phyloP scores from a whole-genome alignment of 2,888 invertebrate genomes.

The Phania funesta region DNA sequence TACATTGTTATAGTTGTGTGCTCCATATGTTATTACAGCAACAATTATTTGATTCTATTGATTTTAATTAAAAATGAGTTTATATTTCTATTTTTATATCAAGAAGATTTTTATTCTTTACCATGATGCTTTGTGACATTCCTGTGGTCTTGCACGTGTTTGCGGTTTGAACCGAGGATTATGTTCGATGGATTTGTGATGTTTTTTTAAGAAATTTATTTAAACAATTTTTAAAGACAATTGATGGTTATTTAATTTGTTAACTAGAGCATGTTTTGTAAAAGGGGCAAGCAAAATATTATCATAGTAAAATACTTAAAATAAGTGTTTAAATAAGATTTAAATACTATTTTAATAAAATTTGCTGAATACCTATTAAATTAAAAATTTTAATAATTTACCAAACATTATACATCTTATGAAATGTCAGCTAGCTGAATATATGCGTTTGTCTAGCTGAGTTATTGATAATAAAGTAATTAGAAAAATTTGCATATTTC shows the following conservation, averaged over 20 bases:
- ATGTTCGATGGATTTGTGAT: no score
- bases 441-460: no score
- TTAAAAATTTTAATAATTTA: no score
- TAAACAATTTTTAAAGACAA: background rate
- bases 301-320: no score
- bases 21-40: conserved; percentile 45
- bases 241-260: conserved; percentile 11
- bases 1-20: background rate
- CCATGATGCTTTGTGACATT: background rate
- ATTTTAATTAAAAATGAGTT: conserved; percentile 66
- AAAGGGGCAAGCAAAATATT: no score
- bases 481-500: no score
- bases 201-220: background rate
- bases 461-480: no score
- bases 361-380: no score
- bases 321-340: no score
- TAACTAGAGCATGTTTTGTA: background rate
- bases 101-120: conserved; percentile 46
- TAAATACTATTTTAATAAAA: no score
- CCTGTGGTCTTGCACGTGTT: conserved; percentile 62
- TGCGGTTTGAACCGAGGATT: conserved; percentile 39
- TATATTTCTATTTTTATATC: conserved; percentile 39
- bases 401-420: no score
- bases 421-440: no score
- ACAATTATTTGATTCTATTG: conserved; percentile 63